Conservation (phyloP, 2,113 vertebrate genomes). For the Trogon melanurus region DNA sequence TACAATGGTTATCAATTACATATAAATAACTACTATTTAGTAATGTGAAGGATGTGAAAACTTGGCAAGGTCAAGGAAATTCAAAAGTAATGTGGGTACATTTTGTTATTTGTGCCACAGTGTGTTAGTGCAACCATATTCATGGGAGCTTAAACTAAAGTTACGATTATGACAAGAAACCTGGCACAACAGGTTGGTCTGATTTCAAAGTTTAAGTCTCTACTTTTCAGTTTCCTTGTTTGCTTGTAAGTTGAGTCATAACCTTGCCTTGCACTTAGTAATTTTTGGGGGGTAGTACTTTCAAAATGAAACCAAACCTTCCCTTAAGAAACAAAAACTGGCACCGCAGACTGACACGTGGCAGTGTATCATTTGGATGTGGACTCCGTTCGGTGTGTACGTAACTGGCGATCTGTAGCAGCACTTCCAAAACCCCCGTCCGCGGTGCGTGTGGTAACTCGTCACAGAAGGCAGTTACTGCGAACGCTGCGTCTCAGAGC, state of each 20-base stretch:
- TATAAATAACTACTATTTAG: slow-evolving; percentile 50
- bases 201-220: slow-evolving; percentile 6
- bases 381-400: background rate
- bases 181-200: background rate
- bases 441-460: background rate
- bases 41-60: slow-evolving; percentile 41
- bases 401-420: background rate
- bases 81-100: slow-evolving; percentile 14
- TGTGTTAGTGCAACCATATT: slow-evolving; percentile 59
- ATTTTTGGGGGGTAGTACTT: background rate
- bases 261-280: background rate
- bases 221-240: slow-evolving; percentile 55
- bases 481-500: background rate
- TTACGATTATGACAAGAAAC: background rate
- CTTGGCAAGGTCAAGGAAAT: slow-evolving; percentile 40
- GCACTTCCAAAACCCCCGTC: background rate
- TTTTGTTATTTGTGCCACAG: slow-evolving; percentile 55
- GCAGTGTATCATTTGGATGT: background rate
- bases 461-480: background rate
- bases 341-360: background rate
- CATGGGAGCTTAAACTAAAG: slow-evolving; percentile 14
- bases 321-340: background rate
- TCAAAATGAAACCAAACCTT: background rate
- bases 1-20: slow-evolving; percentile 50
- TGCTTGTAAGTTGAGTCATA: slow-evolving; percentile 13